Evolutionary conservation across 2,888 invertebrate species (phyloP).

Genomic region (Stenoptilia bipunctidactyla): DNA sequence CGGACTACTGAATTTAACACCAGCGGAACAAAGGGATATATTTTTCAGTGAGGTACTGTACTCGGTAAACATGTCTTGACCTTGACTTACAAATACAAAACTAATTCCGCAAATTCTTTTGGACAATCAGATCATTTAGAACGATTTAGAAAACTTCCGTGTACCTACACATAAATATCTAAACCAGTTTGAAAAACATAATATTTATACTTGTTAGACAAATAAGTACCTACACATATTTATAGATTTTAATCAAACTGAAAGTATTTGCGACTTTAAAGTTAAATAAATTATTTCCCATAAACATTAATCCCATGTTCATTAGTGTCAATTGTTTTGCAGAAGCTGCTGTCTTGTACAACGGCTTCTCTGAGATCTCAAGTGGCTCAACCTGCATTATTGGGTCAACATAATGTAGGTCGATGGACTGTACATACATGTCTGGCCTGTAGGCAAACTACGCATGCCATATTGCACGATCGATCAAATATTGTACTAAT

Average conservation of each 20-base stretch:
- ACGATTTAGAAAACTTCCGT: no score
- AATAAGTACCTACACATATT: no score
- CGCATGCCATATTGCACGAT: constrained; percentile 74
- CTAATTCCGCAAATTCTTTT: no score
- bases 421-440: constrained; percentile 74
- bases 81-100: constrained; percentile 34
- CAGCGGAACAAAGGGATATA: constrained; percentile 72
- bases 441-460: constrained; percentile 73
- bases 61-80: constrained; percentile 57
- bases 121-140: no score
- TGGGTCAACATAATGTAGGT: constrained; percentile 67
- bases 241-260: no score
- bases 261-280: no score
- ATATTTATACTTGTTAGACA: no score
- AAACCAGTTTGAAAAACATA: no score
- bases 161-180: no score
- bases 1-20: constrained; percentile 68
- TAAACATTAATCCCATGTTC: no score
- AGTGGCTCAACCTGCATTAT: constrained; percentile 70
- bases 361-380: constrained; percentile 59
- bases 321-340: constrained; percentile 20
- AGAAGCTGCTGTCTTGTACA: constrained; percentile 66
- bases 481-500: constrained; percentile 59
- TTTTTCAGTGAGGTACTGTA: constrained; percentile 76
- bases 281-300: no score